Conservation (phyloP, 2,113 vertebrate genomes). For the Erythrolamprus reginae region DNA sequence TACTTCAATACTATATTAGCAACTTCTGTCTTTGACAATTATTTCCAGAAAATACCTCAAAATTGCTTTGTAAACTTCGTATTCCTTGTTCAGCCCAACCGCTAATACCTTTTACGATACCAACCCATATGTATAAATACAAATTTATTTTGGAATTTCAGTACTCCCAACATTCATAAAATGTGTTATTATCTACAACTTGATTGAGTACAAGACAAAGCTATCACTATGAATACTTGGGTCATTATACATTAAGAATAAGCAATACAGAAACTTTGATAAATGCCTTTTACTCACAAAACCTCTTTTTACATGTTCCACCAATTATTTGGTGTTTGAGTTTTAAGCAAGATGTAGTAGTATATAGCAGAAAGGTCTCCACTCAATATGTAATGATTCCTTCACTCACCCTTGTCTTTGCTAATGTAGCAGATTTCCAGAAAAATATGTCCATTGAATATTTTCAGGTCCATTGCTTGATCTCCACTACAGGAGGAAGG, state of each 20-base stretch:
- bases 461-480: background rate
- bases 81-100: background rate
- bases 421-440: background rate
- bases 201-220: background rate
- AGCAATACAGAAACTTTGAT: background rate
- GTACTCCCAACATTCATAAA: background rate
- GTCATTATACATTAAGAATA: background rate
- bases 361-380: background rate
- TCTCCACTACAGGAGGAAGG: background rate
- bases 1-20: background rate
- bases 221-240: background rate
- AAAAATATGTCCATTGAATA: background rate
- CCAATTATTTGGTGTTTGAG: background rate
- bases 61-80: background rate
- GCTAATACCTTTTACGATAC: background rate
- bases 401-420: background rate
- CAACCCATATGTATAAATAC: background rate
- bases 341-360: background rate
- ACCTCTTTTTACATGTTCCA: background rate
- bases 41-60: background rate
- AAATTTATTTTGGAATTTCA: background rate
- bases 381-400: background rate
- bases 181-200: conserved; percentile 6
- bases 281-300: background rate
- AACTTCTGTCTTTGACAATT: background rate